Base-by-base conservation (phyloP, 1,140 invertebrate species). In the Delia radicum region DNA sequence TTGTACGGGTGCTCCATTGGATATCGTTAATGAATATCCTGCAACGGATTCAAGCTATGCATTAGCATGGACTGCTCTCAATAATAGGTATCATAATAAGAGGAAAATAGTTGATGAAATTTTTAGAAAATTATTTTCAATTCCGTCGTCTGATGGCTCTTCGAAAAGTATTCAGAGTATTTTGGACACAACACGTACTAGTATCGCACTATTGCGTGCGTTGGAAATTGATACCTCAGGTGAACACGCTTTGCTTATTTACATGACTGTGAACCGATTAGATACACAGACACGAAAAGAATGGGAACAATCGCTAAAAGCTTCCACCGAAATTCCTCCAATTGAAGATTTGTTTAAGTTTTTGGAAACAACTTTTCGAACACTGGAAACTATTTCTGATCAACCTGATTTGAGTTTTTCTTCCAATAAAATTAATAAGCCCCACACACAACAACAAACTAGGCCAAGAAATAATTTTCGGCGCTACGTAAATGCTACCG, bases 301-400 rank as follows among this genome's bases (percentile, higher is more conserved):
- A 10, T 73, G 72, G 72, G 72, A 73, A 73, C 8, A 33, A 15
- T 74, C 73, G 15, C 21, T 74, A 4, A 55, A 74, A 28, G 24
- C 48, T n/a, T 29, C 42, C n/a, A 74, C 24, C 2, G 28, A 61
- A 31, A 28, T 74, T 74, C 73, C 42, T 13, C 26, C 26, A 15
- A 61, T 62, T 26, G 26, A 12, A n/a, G 24, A 28, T 15, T 24
- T 74, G 12, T 61, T 28, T 62, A 62, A 31, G 2, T 74, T 74
- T 62, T 31, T 74, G 15, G 48, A 74, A 18, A 62, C 46, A 15
- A n/a, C 46, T 2, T 74, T 62, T 29, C 24, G 73, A 12, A 74
- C 73, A 1, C 63, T 74, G 18, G 48, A 74, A 63, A 21, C 73
- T n/a, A 55, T 74, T 29, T 15, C 26, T 31, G 73, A 61, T 5